Percentiles rank a stretch among this genome's conserved stretches.
Evolutionary conservation across 2,797 vertebrate species (phyloP).

Genomic region (Brachyrhaphis roseni): DNA sequence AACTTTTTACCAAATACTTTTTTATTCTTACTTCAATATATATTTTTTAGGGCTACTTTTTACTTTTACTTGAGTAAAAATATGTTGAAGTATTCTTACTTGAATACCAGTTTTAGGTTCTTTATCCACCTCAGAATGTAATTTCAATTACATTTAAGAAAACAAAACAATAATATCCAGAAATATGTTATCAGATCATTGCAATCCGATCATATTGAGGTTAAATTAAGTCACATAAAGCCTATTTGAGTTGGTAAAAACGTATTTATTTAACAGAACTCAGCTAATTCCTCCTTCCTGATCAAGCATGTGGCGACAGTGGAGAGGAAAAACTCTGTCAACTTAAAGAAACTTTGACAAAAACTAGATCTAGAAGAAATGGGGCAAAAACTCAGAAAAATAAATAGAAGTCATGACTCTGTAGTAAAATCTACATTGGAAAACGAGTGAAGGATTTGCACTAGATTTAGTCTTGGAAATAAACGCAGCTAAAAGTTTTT

Average conservation of each 20-base stretch:
- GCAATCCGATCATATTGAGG: not conserved
- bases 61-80: too few species aligned
- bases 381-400: not conserved
- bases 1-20: too few species aligned
- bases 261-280: not conserved
- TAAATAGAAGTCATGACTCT: not conserved
- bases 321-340: not conserved
- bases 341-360: too few species aligned
- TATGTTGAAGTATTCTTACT: too few species aligned
- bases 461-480: not conserved
- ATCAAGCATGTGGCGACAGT: not conserved
- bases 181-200: not conserved
- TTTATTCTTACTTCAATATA: too few species aligned
- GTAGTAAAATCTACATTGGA: not conserved
- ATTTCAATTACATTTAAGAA: not conserved
- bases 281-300: not conserved
- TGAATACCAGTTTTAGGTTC: too few species aligned
- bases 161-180: not conserved
- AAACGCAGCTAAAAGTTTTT: not conserved
- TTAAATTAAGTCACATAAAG: not conserved
- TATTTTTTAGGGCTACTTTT: too few species aligned
- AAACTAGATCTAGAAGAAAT: not conserved
- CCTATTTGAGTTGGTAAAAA: not conserved
- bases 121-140: not conserved
- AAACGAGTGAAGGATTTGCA: not conserved